Conservation (phyloP, 2,797 vertebrate genomes). For the Emydoidea blandingii region DNA sequence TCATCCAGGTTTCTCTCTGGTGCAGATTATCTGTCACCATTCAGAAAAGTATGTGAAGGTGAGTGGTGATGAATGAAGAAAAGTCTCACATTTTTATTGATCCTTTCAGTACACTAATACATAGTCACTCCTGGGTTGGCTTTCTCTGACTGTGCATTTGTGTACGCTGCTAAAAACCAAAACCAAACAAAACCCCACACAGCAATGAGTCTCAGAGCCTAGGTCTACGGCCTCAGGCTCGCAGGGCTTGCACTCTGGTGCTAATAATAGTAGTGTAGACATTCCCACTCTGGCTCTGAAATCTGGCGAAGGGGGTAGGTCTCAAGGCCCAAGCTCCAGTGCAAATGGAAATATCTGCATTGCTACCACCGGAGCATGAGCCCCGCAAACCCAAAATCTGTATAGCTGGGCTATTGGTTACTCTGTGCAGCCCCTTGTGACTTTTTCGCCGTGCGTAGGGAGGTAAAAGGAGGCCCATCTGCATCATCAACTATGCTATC, state of each 20-base stretch:
- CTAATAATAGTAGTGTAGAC: neutral
- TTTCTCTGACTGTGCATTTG: neutral
- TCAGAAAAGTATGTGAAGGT: neutral
- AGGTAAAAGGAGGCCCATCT: neutral
- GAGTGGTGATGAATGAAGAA: rapidly evolving
- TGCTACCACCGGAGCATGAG: too few species aligned
- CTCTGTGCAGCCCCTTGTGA: neutral
- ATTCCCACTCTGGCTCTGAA: neutral
- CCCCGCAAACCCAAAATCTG: neutral
- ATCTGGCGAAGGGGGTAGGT: neutral
- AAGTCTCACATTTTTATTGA: neutral
- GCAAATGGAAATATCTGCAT: neutral
- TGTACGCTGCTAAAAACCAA: neutral
- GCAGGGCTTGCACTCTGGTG: neutral
- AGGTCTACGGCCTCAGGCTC: neutral
- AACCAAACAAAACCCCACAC: too few species aligned
- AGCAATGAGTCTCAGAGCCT: neutral
- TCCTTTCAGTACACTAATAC: rapidly evolving
- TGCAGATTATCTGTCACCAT: neutral
- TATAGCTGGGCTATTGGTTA: neutral
- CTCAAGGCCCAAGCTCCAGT: neutral
- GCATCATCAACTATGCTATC: rapidly evolving
- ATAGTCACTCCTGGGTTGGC: neutral
- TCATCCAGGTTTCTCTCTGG: neutral
- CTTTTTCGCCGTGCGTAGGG: neutral